Evolutionary conservation across 2,888 invertebrate species (phyloP), one percentile per base, ranked within the genome.

Genomic region (Drosophila sordidula): DNA sequence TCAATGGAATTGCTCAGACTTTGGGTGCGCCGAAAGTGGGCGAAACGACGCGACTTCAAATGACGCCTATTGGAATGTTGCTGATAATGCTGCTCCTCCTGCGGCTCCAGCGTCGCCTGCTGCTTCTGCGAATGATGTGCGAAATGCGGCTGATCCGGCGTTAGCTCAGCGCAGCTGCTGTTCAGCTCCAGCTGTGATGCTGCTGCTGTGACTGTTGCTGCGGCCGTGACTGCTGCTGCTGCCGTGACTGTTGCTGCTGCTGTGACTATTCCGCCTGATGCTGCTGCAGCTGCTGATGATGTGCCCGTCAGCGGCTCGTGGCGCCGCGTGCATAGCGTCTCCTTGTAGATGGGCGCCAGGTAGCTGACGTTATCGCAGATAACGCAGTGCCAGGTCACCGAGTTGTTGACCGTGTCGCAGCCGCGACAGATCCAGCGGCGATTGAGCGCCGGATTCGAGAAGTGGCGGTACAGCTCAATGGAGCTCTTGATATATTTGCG

Each of bases 371-470:
- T 91, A 78, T 92, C 91, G 81, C 92, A 92, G 72, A 92, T 92
- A 45, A 92, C 87, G 78, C 92, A 92, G 65, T 92, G 92, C 92
- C 92, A 92, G 68, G 92, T 92, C 41, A 92, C 92, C n/a, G 92
- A 91, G 78, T 91, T 92, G 78, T 92, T 92, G 71, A 91, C 91
- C 47, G 91, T 86, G 59, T 90, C 90, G 78, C 92, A 92, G 73
- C 90, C 87, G 70, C 91, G 91, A 68, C 93, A 93, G 47, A 91
- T 90, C 93, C 93, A 93, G 16, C 91, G 91, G 14, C 92, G 92
- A 81, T 92, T 92, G 39, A 92, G 64, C 34, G 91, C 91, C 69
- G 92, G 92, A 87, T 92, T 92, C n/a, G 92, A 92, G 58, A 92
- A 91, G 67, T 92, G 92, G 62, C 91, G 92, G 78, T 90, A 92